Conservation (phyloP, 2,113 vertebrate genomes). For the Pollimyrus isidori region DNA sequence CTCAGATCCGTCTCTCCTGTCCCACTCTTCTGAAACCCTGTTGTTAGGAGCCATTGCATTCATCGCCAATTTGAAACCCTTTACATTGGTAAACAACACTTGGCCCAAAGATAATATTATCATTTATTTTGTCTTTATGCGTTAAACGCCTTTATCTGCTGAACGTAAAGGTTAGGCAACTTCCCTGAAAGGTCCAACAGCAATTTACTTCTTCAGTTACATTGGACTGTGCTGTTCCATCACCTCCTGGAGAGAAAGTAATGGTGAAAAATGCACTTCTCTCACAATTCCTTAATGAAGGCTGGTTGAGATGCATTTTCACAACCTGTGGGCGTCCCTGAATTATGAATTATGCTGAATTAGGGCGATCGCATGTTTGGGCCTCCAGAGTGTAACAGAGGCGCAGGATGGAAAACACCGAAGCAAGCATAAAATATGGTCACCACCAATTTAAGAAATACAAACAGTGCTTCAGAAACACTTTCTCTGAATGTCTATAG, state of each 20-base stretch:
- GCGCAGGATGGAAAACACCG: neutral
- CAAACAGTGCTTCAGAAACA: neutral
- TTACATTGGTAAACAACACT: neutral
- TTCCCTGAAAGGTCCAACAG: neutral
- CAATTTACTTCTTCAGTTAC: neutral
- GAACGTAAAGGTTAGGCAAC: neutral
- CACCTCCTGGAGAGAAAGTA: neutral
- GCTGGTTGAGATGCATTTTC: neutral
- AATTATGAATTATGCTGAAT: neutral
- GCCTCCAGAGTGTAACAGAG: neutral
- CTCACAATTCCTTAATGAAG: neutral
- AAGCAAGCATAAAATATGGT: neutral
- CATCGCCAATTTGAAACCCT: neutral
- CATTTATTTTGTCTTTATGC: neutral
- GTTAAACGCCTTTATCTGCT: neutral
- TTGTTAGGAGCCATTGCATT: neutral
- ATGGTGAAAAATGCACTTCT: neutral
- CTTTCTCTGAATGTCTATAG: neutral
- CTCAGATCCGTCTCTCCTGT: neutral
- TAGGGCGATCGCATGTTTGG: neutral
- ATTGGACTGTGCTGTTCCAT: neutral
- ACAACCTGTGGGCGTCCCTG: neutral
- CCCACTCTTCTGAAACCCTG: neutral
- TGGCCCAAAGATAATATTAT: neutral
- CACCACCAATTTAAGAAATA: neutral